Evolutionary conservation across 2,888 invertebrate genomes (phyloP).

Genomic region (Agrochola lychnidis): DNA sequence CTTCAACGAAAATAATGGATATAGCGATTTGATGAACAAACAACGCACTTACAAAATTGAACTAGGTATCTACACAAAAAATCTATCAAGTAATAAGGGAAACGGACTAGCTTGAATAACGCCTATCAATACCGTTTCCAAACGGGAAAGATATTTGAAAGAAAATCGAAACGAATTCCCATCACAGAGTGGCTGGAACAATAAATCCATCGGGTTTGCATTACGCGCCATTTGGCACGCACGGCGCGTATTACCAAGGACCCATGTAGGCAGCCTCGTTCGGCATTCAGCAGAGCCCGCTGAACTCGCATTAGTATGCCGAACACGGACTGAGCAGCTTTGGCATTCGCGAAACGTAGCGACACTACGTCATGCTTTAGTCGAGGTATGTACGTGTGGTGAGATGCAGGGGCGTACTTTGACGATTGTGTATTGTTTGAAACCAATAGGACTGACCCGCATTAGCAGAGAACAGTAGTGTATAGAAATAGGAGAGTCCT

Average conservation of each 20-base stretch:
- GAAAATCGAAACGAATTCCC: slow-evolving; percentile 67
- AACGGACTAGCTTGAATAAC: slow-evolving; percentile 15
- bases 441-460: neutral
- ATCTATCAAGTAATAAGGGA: slow-evolving; percentile 2
- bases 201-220: slow-evolving; percentile 76
- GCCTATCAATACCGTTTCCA: slow-evolving; percentile 47
- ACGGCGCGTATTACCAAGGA: slow-evolving; percentile 71
- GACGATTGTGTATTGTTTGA: slow-evolving; percentile 1
- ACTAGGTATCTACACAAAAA: neutral
- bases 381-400: slow-evolving; percentile 78
- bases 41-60: neutral
- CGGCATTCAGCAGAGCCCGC: slow-evolving; percentile 73
- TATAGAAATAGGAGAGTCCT: neutral
- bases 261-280: slow-evolving; percentile 75
- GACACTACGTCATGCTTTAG: slow-evolving; percentile 87
- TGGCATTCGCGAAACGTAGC: slow-evolving; percentile 82
- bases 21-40: neutral
- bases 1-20: neutral
- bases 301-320: slow-evolving; percentile 77
- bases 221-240: slow-evolving; percentile 70
- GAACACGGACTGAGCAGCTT: slow-evolving; percentile 62
- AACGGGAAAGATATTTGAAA: slow-evolving; percentile 61
- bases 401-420: slow-evolving; percentile 76
- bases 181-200: slow-evolving; percentile 71
- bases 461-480: neutral